Conservation (phyloP, 1,140 invertebrate genomes). For the Sinonovacula constricta region DNA sequence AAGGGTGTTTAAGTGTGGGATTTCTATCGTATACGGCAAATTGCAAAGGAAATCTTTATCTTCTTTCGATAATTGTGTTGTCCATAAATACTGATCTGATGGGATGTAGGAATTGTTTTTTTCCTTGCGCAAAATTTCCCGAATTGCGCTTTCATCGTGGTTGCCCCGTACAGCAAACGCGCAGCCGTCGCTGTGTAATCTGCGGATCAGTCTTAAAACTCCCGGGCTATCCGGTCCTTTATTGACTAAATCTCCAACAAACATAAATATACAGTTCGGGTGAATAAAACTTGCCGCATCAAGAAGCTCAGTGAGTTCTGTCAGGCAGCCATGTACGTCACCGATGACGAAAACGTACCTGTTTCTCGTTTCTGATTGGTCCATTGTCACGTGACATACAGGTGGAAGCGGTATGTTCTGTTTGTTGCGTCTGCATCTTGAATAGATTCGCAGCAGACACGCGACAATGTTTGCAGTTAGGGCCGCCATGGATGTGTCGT, state of each 20-base stretch:
- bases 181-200: slow-evolving; percentile 20
- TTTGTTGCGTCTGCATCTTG: no score
- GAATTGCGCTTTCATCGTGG: slow-evolving; percentile 68
- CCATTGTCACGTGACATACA: no score
- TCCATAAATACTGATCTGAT: slow-evolving; percentile 68
- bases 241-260: slow-evolving; percentile 77
- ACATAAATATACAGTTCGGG: slow-evolving; percentile 67
- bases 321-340: slow-evolving; percentile 78
- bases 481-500: no score
- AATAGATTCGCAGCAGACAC: no score
- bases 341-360: slow-evolving; percentile 75
- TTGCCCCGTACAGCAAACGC: slow-evolving; percentile 69
- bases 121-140: slow-evolving; percentile 32
- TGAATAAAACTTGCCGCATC: slow-evolving; percentile 43
- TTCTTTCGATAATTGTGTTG: slow-evolving; percentile 62
- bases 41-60: slow-evolving; percentile 71
- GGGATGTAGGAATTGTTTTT: slow-evolving; percentile 57
- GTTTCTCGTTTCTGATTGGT: no score
- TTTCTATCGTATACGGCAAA: slow-evolving; percentile 76
- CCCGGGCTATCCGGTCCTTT: slow-evolving; percentile 76
- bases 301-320: slow-evolving; percentile 73
- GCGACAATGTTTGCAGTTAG: no score
- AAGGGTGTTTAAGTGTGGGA: slow-evolving; percentile 71
- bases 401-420: no score
- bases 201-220: slow-evolving; percentile 63